Percentiles rank a stretch among this genome's conserved stretches.
Conservation (phyloP, 2,888 invertebrate genomes). For the Azorinus chamasolen region DNA sequence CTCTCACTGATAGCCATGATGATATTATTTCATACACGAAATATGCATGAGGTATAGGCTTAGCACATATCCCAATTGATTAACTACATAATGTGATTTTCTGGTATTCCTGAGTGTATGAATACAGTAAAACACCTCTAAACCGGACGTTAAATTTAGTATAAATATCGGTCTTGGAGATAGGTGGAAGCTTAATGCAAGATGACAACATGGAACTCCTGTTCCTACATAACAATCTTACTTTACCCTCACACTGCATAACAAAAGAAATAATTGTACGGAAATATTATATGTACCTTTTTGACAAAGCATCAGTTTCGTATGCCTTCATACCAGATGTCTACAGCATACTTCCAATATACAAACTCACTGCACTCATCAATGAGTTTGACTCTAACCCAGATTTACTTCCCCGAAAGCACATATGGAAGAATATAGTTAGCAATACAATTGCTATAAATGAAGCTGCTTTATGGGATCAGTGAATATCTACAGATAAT, state of each 20-base stretch:
- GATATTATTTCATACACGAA: too few species aligned
- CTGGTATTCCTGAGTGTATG: neutral
- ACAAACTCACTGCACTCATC: neutral
- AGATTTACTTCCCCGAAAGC: neutral
- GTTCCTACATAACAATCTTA: slow-evolving; percentile 1
- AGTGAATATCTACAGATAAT: too few species aligned
- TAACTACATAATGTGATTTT: too few species aligned
- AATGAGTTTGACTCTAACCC: neutral
- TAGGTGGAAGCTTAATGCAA: too few species aligned
- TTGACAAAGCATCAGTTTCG: neutral
- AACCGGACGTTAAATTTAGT: too few species aligned
- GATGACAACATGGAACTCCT: neutral
- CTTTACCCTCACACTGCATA: neutral
- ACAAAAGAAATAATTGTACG: slow-evolving; percentile 1
- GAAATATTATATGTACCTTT: neutral
- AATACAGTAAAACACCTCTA: too few species aligned
- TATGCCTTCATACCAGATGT: slow-evolving; percentile 14
- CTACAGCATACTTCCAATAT: neutral
- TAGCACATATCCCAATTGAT: too few species aligned
- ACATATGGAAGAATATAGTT: neutral
- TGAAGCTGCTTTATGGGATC: too few species aligned
- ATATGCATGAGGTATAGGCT: too few species aligned
- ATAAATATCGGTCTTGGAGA: too few species aligned
- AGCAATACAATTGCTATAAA: neutral
- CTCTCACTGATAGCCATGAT: too few species aligned